Evolutionary conservation across 1,140 invertebrate species (phyloP), one percentile per base, ranked within the genome.

Genomic region (Drosophila tropicalis): DNA sequence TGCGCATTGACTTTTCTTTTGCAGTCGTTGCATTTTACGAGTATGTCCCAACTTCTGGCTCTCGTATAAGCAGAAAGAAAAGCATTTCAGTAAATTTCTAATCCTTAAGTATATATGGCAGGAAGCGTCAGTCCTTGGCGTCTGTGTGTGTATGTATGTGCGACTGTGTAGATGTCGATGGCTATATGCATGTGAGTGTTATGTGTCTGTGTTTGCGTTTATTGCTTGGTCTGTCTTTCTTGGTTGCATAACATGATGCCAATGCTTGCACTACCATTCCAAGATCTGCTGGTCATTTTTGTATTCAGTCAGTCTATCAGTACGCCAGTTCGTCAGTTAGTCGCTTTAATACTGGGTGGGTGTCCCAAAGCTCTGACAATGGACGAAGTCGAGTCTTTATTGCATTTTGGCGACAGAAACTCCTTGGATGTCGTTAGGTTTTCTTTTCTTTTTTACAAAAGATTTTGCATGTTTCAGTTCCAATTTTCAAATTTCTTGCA

Each of bases 71-170:
- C 63, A 79, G 73, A 81, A 79, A 69, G 72, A 69, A 68, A 75
- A 85, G 74, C 78, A 87, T 87, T 89, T 90, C 84, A 89, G 80
- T 89, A 89, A 89, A 89, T 89, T 89, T 89, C 84, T 89, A 89
- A 89, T 89, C 84, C 84, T 89, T 89, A 89, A 89, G 84, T 89
- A 89, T 89, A 87, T 87, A 89, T 89, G 84, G 77, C 83, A 83
- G 82, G 83, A 83, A 79, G 79, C 83, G 76, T 87, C 83, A 87
- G 76, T 66, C 62, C 69, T 60, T 36, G 34, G 39, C 66, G 75
- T 79, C 6, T 29, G 81, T 77, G 68, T 67, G 68, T 55, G 19
- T 71, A 72, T 79, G 86, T 77, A 62, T 67, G 68, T 78, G 68
- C 4, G 17, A 51, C 7, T 51, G 44, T 51, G 44, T 15, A 3